These are phyloP conservation scores for Lipophrys pholis DNA, from an alignment of 2,113 vertebrate genomes.

Conservation along the genomic window DNA sequence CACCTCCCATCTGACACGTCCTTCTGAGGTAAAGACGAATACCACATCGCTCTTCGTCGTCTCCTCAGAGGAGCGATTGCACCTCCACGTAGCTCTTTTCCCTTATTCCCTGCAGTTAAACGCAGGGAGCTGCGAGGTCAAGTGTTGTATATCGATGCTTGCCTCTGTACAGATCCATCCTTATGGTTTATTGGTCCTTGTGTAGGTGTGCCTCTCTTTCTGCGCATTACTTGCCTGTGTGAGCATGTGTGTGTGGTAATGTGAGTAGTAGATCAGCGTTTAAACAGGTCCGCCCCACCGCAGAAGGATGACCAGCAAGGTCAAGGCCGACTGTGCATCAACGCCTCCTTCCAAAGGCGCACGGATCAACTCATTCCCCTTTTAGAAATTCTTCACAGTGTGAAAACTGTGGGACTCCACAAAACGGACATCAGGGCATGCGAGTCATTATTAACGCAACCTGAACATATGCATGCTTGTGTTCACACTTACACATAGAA, in stretches of 20 bases:
- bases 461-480: conserved; percentile 2
- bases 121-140: conserved; percentile 69
- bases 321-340: conserved; percentile 73
- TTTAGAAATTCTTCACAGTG: conserved; percentile 17
- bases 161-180: conserved; percentile 18
- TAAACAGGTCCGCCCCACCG: conserved; percentile 73
- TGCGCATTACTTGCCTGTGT: background rate
- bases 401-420: conserved; percentile 1
- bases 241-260: conserved; percentile 1
- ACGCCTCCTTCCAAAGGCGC: conserved; percentile 62
- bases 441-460: conserved; percentile 4
- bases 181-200: conserved; percentile 39
- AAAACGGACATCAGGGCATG: background rate
- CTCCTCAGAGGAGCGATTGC: conserved; percentile 23
- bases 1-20: conserved; percentile 40
- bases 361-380: conserved; percentile 44
- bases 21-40: conserved; percentile 38
- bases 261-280: conserved; percentile 49
- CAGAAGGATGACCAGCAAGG: conserved; percentile 68
- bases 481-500: background rate
- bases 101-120: conserved; percentile 41
- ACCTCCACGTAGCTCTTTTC: conserved; percentile 16
- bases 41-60: background rate
- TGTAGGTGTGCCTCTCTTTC: conserved; percentile 31
- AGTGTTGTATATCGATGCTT: conserved; percentile 55